These are phyloP conservation scores for Tragelaphus scriptus DNA, from an alignment of 2,113 vertebrate genomes.

Conservation along the genomic window DNA sequence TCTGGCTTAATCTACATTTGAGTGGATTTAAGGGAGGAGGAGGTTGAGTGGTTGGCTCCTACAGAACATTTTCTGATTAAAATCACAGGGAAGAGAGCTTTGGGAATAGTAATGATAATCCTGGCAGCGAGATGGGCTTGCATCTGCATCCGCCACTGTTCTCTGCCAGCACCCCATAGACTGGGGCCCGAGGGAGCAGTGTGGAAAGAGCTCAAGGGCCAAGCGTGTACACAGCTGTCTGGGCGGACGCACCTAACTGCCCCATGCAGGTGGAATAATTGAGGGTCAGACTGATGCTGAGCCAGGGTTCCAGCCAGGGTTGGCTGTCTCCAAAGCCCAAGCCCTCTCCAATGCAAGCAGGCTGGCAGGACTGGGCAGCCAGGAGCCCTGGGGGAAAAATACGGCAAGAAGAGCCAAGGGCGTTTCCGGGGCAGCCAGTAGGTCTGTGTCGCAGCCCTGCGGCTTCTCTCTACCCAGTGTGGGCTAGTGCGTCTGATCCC, in stretches of 20 bases:
- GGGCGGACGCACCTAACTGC: fast-evolving
- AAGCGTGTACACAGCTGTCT: background rate
- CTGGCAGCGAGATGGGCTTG: background rate
- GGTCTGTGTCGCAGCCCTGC: background rate
- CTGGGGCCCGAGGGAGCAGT: fast-evolving
- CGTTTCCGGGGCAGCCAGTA: background rate
- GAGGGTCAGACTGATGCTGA: background rate
- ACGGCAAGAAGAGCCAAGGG: background rate
- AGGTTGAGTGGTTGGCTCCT: background rate
- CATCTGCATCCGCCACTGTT: background rate
- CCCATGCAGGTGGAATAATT: background rate
- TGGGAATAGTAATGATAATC: background rate
- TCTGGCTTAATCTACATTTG: slow-evolving; percentile 16
- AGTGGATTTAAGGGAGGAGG: background rate
- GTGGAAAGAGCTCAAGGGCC: background rate
- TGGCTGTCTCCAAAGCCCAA: background rate
- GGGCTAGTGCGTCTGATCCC: fast-evolving
- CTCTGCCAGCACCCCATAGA: background rate
- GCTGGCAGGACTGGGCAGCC: background rate
- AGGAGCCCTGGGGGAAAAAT: background rate
- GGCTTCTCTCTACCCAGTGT: background rate
- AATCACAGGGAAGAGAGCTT: background rate
- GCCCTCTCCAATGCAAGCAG: too few species aligned
- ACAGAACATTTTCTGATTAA: slow-evolving; percentile 23
- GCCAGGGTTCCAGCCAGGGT: too few species aligned